A percentile compares a stretch with the other conserved stretches of the same genome.
These are phyloP conservation scores for Mantis religiosa DNA, from an alignment of 2,888 invertebrate species.

Conservation along the genomic window DNA sequence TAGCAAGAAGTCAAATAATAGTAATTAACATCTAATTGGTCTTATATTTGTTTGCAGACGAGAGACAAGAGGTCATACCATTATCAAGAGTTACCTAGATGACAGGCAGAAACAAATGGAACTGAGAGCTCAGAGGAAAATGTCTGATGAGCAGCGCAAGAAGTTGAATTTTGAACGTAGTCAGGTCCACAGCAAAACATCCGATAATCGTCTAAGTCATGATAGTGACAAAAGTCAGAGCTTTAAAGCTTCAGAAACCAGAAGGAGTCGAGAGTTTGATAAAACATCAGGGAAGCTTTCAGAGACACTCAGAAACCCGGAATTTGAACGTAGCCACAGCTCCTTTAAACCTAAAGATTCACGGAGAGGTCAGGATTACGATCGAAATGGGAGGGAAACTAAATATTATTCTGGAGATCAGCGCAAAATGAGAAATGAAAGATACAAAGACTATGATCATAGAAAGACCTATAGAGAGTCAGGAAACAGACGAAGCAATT, in stretches of 20 bases:
- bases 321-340: neutral
- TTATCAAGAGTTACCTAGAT: slow-evolving; percentile 20
- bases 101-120: slow-evolving; percentile 22
- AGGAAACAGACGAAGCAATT: neutral
- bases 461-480: slow-evolving; percentile 11
- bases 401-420: slow-evolving; percentile 1
- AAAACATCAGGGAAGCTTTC: neutral
- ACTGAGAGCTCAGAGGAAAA: slow-evolving; percentile 22
- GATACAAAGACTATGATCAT: slow-evolving; percentile 6
- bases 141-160: slow-evolving; percentile 21
- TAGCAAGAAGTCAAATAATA: no score
- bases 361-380: neutral
- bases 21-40: no score
- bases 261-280: slow-evolving; percentile 7
- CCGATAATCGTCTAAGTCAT: slow-evolving; percentile 26
- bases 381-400: neutral
- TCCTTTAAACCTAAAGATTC: neutral
- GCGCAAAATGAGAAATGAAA: slow-evolving; percentile 5
- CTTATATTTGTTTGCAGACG: neutral
- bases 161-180: slow-evolving; percentile 7
- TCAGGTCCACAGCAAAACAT: neutral
- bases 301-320: slow-evolving; percentile 6
- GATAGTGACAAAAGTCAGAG: slow-evolving; percentile 26
- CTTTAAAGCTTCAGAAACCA: slow-evolving; percentile 17
- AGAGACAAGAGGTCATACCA: slow-evolving; percentile 12